These are phyloP conservation scores for Narcine bancroftii DNA, from an alignment of 2,113 vertebrate species.

Conservation along the genomic window DNA sequence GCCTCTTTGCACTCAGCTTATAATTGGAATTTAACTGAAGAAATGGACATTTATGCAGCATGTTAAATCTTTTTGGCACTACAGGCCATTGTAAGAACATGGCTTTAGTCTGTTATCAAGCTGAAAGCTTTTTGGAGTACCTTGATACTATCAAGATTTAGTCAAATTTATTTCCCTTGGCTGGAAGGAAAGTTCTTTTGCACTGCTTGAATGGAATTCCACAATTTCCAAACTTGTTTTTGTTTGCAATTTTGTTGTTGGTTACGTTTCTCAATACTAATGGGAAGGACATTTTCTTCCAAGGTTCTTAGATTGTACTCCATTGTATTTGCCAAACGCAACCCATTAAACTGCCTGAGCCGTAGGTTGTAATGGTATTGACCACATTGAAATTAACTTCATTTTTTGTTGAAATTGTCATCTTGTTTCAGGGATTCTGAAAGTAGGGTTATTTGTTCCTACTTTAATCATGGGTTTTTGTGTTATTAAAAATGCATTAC, in stretches of 20 bases:
- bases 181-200: background rate
- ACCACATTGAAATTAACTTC: background rate
- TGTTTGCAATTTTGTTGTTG: background rate
- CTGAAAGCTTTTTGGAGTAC: slow-evolving; percentile 33
- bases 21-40: slow-evolving; percentile 44
- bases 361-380: background rate
- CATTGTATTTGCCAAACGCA: background rate
- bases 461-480: background rate
- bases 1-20: slow-evolving; percentile 46
- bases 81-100: slow-evolving; percentile 7
- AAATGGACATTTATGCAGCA: slow-evolving; percentile 39
- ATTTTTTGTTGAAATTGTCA: background rate
- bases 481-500: background rate
- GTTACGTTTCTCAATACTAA: background rate
- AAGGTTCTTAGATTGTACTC: background rate
- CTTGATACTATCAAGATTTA: slow-evolving; percentile 33
- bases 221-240: background rate
- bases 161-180: slow-evolving; percentile 35
- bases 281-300: background rate
- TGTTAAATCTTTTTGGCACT: slow-evolving; percentile 40
- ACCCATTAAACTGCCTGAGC: background rate
- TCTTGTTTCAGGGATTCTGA: background rate
- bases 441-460: background rate
- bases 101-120: slow-evolving; percentile 27
- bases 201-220: background rate